Base-by-base conservation (phyloP, 92 coral and sea anemone species). In the Bergia puertoricense region DNA sequence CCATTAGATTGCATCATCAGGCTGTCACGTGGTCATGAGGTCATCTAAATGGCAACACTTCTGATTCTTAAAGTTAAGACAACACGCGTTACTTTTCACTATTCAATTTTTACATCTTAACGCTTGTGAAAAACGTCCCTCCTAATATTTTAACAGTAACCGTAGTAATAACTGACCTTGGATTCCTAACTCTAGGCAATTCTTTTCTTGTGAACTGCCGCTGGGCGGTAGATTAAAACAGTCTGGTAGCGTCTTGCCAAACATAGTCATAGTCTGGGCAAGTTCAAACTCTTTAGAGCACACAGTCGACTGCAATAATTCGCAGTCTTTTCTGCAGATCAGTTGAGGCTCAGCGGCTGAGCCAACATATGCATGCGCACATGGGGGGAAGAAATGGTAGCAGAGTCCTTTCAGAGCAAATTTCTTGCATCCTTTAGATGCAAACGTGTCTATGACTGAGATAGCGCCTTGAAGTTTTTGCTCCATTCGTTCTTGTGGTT, bases 241-340 rank as follows among this genome's bases (percentile, higher is more conserved):
- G 88, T 90, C 92, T 36, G 98, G 99, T 40, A 97, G 79, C 2
- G 84, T 85, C 67, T 91, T 88, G 6, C 92, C 91, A 45, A 90
- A 92, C 8, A 81, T 89, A 15, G 88, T 38, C 83, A 93, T 83
- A 37, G 94, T 79, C 68, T 90, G 89, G 8, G 93, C 92, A n/a
- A 91, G 88, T 4, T 88, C 92, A 77, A 95, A 91, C 77, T 97
- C 99, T 76, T 92, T 97, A 18, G 99, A 95, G 71, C 99, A 97
- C 38, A 94, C 85, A 1, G 93, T 88, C 6, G 89, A 94, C 77
- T 94, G 94, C 14, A 97, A 54, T 39, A 96, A 85, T 40, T 97
- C 96, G 76, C 99, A 97, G 13, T 94, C 95, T 48, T 87, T 92
- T 90, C 94, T 90, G 90, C 99, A 97, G 45, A 97, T 89, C 8